These are phyloP conservation scores for Myiopsitta monachus DNA, from an alignment of 2,113 vertebrate species.

Conservation along the genomic window DNA sequence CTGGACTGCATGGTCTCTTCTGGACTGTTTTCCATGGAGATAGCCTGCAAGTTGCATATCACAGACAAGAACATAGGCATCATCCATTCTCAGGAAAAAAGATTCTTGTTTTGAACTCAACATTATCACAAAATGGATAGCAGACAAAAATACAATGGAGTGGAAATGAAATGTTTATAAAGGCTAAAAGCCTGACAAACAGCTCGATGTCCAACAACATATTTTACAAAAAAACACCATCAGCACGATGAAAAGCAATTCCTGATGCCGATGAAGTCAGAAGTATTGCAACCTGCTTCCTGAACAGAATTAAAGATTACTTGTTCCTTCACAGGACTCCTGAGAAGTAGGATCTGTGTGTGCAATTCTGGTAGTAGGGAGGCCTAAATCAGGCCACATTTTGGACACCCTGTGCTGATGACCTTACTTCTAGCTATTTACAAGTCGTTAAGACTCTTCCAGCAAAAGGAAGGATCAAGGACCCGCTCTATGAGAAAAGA, in stretches of 20 bases:
- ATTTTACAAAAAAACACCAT: not conserved
- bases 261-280: not conserved
- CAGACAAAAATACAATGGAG: not conserved
- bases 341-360: not conserved
- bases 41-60: not conserved
- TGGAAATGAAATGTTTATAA: not conserved
- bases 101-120: not conserved
- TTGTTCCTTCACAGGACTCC: not conserved
- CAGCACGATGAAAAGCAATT: not conserved
- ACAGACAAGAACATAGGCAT: not conserved
- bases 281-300: not conserved
- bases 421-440: not conserved
- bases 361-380: not conserved
- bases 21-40: not conserved
- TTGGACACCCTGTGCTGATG: not conserved
- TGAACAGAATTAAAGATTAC: not conserved
- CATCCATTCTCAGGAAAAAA: not conserved
- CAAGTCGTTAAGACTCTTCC: not conserved
- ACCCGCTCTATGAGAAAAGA: not conserved
- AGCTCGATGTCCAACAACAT: not conserved
- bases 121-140: not conserved
- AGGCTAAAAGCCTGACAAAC: not conserved
- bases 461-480: not conserved
- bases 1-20: not conserved
- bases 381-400: not conserved